phyloP scores from a whole-genome alignment of 2,113 vertebrate species.

The Oreochromis tanganicae region DNA sequence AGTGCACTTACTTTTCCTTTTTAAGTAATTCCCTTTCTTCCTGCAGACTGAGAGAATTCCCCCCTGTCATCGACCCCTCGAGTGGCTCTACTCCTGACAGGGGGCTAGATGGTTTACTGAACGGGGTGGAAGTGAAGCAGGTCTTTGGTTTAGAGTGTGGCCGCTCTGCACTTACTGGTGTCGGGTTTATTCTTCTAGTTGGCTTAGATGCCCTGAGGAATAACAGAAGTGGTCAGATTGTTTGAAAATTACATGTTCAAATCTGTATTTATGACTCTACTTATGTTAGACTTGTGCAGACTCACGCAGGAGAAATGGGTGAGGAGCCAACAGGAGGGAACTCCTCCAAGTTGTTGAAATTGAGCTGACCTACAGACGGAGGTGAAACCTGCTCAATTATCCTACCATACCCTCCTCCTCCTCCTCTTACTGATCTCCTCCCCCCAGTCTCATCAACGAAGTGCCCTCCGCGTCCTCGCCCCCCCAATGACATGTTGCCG shows the following conservation, averaged over 20 bases:
- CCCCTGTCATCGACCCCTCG: slow-evolving; percentile 39
- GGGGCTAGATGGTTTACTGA: slow-evolving; percentile 74
- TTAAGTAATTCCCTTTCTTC: slow-evolving; percentile 93
- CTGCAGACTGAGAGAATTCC: slow-evolving; percentile 75
- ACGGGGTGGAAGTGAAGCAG: slow-evolving; percentile 92
- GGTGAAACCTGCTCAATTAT: slow-evolving; percentile 62
- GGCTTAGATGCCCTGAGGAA: slow-evolving; percentile 82
- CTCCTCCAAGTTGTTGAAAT: slow-evolving; percentile 92
- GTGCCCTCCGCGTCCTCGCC: slow-evolving; percentile 56
- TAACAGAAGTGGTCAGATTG: not conserved
- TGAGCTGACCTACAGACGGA: slow-evolving; percentile 71
- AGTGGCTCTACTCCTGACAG: slow-evolving; percentile 61
- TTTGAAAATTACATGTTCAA: not conserved
- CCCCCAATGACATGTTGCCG: not conserved
- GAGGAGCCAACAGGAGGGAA: slow-evolving; percentile 88
- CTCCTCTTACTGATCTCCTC: slow-evolving; percentile 57
- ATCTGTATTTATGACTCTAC: not conserved
- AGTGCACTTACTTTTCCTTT: slow-evolving; percentile 81
- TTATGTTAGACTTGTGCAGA: not conserved
- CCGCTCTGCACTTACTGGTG: slow-evolving; percentile 87
- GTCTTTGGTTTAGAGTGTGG: slow-evolving; percentile 89
- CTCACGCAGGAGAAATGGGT: slow-evolving; percentile 74
- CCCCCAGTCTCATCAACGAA: slow-evolving; percentile 73
- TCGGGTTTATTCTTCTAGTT: slow-evolving; percentile 94
- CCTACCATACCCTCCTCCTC: slow-evolving; percentile 31